Base-by-base conservation (phyloP, 2,888 invertebrate species). In the Heliconius sara region DNA sequence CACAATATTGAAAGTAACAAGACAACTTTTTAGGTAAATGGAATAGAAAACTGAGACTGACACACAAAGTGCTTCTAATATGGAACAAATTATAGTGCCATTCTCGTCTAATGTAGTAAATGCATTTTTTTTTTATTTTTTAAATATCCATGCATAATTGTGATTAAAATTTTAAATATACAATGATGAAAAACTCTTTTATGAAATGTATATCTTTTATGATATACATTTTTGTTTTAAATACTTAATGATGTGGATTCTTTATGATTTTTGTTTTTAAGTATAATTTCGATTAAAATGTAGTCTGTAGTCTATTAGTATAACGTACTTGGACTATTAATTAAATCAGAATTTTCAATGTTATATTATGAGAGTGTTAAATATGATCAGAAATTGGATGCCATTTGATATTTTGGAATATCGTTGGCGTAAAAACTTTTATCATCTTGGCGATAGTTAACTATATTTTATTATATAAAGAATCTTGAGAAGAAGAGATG, bases 61-160 rank as follows among this genome's bases (percentile, higher is more conserved):
- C 25, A 43, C 68, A 70, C 43, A 1, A 70, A 70, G 70, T 70
- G 70, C 70, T 70, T 70, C 70, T 70, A 70, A 43, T 70, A n/a
- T 70, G 39, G 27, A 70, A 70, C 39, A 43, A 30, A 34, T 34
- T 70, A 68, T 68, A 70, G 70, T 70, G 43, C 43, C 70, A 70
- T 68, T 16, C 16, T 47, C n/a, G 39, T 70, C 2, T 70, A 43
- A 70, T 70, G 16, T 25, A 70, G 25, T n/a, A 22, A 68, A 43
- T 5, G 22, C 34, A n/a, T 39, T n/a, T n/a, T 25, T 25, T 68
- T 25, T 25, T 3, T 27, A n/a, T 60, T n/a, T 60, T n/a, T 60
- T 60, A 60, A 60, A n/a, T 16, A 43, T 25, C n/a, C 25, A 25
- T 16, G 16, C 39, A 43, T 43, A n/a, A 27, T 70, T 70, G 43